Evolutionary conservation across 2,113 vertebrate genomes (phyloP).

Genomic region (Cettia cetti): DNA sequence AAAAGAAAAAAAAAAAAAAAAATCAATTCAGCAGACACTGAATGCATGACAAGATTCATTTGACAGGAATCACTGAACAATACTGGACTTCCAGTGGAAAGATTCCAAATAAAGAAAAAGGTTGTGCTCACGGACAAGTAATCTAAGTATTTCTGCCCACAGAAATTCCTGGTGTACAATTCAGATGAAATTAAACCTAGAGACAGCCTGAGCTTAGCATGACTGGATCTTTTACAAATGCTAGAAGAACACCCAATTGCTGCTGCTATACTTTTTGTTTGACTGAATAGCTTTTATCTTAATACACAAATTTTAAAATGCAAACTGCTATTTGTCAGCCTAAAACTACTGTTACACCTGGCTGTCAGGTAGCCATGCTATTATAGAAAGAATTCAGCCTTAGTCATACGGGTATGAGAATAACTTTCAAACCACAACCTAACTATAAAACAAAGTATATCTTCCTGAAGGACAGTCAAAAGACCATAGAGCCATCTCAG

Average conservation of each 20-base stretch:
- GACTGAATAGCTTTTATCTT: not conserved
- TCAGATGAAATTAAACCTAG: not conserved
- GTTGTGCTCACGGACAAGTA: not conserved
- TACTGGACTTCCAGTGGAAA: not conserved
- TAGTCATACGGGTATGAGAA: not conserved
- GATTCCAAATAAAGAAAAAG: not conserved
- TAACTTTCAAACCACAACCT: not conserved
- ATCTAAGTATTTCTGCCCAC: not conserved
- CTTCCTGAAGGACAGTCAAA: not conserved
- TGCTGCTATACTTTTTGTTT: not conserved
- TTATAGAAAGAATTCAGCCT: not conserved
- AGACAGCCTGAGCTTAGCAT: not conserved
- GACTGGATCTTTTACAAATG: not conserved
- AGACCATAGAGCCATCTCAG: not conserved
- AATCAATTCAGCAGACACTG: not conserved
- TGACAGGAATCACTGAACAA: not conserved
- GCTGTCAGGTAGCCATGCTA: not conserved
- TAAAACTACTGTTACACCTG: not conserved
- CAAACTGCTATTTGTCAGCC: not conserved
- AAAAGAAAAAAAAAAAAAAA: not conserved
- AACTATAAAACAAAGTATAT: not conserved
- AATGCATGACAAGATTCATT: not conserved
- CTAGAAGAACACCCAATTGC: not conserved
- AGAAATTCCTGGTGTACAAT: not conserved
- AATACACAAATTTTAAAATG: not conserved